Evolutionary conservation across 2,797 vertebrate genomes (phyloP), one percentile per base, ranked within the genome.

Genomic region (Helostoma temminkii): DNA sequence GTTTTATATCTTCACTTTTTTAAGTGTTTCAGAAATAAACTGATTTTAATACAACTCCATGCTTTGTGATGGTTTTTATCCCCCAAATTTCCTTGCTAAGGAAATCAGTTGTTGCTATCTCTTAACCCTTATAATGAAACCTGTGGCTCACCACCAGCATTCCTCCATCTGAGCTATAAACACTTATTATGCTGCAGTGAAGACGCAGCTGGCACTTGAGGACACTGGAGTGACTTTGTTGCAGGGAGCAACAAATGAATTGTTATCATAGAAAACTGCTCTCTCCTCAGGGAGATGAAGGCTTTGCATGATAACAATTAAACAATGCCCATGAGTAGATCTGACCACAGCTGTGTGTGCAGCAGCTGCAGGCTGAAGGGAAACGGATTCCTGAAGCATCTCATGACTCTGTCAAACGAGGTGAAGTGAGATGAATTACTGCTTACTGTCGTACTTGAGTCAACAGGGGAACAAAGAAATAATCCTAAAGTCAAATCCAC

Each of bases 281-380:
- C 26, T 36, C 61, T 78, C 71, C 65, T 72, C 39, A 0, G 54
- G 68, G 63, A 57, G 26, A 0, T n/a, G 3, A 18, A 14, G 19
- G 28, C 36, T 76, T 74, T 60, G 63, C 50, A 59, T 34, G 63
- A 75, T 50, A 74, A 67, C 68, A 83, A 81, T 79, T 53, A 74
- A 84, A 77, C n/a, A 36, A 68, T 36, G 41, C 71, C 80, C 24
- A 15, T 43, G 67, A 82, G 72, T 71, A 26, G 36, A 71, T 62
- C 0, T 60, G 71, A 73, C 68, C 66, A 62, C 85, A 88, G 83
- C 78, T 86, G 82, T 71, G 64, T n/a, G 12, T 59, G 50, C 65
- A 34, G 75, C 85, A 85, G 75, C 87, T 89, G 82, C 52, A 16
- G 21, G 55, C 32, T 1, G 47, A 30, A 11, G 8, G 58, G 37